Conservation (phyloP, 2,113 vertebrate species). For the Corythoichthys haematopterus region DNA sequence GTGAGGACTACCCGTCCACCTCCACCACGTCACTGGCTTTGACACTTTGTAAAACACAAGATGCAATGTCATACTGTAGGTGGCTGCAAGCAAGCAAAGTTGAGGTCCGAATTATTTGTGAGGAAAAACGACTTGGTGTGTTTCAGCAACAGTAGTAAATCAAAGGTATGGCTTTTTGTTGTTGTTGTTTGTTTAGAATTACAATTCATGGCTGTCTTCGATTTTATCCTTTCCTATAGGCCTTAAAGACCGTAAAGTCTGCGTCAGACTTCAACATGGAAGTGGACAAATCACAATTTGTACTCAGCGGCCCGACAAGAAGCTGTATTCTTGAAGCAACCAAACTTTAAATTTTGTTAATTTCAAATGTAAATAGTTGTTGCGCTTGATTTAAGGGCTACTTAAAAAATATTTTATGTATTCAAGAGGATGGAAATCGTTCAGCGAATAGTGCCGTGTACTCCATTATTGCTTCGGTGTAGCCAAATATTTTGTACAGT, state of each 20-base stretch:
- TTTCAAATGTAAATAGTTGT: neutral
- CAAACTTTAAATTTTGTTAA: constrained; percentile 37
- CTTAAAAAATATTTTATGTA: neutral
- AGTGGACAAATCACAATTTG: constrained; percentile 47
- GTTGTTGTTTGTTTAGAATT: neutral
- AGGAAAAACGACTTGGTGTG: constrained; percentile 62
- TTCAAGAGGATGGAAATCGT: neutral
- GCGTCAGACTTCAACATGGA: constrained; percentile 29
- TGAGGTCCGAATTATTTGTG: constrained; percentile 62
- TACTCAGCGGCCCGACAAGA: constrained; percentile 28
- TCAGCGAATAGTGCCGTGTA: too few species aligned
- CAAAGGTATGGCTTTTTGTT: constrained; percentile 50
- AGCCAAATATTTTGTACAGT: neutral
- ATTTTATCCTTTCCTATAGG: constrained; percentile 35
- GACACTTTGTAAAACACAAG: too few species aligned
- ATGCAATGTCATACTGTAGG: constrained; percentile 45
- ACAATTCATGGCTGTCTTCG: neutral
- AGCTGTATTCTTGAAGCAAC: constrained; percentile 49
- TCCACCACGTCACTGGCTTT: neutral
- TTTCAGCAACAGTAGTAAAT: constrained; percentile 40
- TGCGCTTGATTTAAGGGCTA: neutral
- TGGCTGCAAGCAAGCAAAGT: constrained; percentile 67
- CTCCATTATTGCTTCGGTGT: neutral
- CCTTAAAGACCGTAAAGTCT: constrained; percentile 37
- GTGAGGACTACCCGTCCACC: constrained; percentile 39